These are phyloP conservation scores for Danio aesculapii DNA, from an alignment of 2,797 vertebrate genomes.

Conservation along the genomic window DNA sequence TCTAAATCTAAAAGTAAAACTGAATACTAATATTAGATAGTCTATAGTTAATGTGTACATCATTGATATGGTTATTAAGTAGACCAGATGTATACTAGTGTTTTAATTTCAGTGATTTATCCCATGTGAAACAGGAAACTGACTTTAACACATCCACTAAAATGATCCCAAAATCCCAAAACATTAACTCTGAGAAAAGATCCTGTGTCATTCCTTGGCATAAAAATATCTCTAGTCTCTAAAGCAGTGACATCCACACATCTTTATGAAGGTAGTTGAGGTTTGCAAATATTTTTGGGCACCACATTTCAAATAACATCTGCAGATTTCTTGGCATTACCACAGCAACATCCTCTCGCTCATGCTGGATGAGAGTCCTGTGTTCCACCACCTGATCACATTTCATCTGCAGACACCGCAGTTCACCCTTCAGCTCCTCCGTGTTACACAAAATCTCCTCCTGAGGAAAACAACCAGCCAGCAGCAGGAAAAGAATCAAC, in stretches of 20 bases:
- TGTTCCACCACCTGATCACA: conserved; percentile 68
- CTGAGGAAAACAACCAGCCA: conserved; percentile 65
- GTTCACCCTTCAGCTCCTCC: conserved; percentile 68
- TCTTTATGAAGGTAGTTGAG: neutral
- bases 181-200: neutral
- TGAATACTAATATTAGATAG: neutral
- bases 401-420: conserved; percentile 66
- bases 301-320: neutral
- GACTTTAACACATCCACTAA: neutral
- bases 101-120: neutral
- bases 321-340: conserved; percentile 62
- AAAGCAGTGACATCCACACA: neutral
- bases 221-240: neutral
- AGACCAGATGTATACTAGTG: neutral
- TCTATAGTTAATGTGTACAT: neutral
- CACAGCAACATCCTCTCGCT: conserved; percentile 71
- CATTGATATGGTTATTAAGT: neutral
- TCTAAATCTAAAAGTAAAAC: neutral
- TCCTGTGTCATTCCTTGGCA: neutral
- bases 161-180: neutral
- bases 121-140: neutral
- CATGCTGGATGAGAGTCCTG: conserved; percentile 66
- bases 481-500: neutral
- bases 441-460: conserved; percentile 72
- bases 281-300: neutral